Evolutionary conservation across 2,797 vertebrate genomes (phyloP), one percentile per base, ranked within the genome.

Genomic region (Melanogrammus aeglefinus): DNA sequence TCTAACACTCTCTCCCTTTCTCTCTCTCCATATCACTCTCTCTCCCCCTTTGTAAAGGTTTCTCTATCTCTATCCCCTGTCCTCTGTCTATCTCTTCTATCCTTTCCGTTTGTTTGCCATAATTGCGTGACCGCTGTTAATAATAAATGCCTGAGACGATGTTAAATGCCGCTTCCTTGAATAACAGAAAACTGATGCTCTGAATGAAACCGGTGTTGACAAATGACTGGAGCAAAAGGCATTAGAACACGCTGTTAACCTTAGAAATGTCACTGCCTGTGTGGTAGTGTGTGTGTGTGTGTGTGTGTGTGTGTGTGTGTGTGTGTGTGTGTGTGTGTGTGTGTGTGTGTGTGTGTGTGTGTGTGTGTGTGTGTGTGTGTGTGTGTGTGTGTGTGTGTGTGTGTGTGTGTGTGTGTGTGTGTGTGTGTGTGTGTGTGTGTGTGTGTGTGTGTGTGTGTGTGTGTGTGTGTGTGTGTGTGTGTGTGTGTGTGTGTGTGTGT

Each of bases 171-270:
- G 90, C 75, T 81, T 12, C 80, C 76, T 77, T 82, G 86, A 85
- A 85, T 82, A 89, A 90, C 88, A 89, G 84, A 72, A 75, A 89
- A 83, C 82, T 83, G 86, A 84, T 85, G 82, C 75, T 85, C 86
- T 90, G 82, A 41, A 87, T 77, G 83, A 81, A 83, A 84, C 81
- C 87, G 87, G 91, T 90, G 88, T 85, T 91, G 91, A 92, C 90
- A 90, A 91, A 92, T 88, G 84, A 91, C 86, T 75, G 0, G 57
- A 87, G 88, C 84, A 81, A 75, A 83, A 85, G 80, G 76, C 83
- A 78, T 88, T 86, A 82, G 70, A 88, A 85, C 82, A 86, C 73
- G 77, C 84, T 82, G 87, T 90, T 90, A 90, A 89, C 89, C 89
- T 86, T 79, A 84, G 77, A 88, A 86, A 91, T 86, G 85, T 84